phyloP scores from a whole-genome alignment of 2,888 invertebrate genomes.

The Argynnis bischoffii region DNA sequence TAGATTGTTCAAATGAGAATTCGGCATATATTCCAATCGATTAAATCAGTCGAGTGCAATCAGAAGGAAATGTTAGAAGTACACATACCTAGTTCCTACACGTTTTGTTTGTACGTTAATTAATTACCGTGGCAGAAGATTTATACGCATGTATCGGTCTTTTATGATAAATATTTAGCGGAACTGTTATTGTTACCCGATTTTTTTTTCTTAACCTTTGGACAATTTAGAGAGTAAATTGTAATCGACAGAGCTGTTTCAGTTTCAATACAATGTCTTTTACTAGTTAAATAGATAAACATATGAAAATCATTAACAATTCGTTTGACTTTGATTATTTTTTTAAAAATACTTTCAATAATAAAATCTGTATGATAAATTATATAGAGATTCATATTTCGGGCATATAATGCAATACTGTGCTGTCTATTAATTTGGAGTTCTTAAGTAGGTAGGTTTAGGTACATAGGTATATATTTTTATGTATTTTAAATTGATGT shows the following conservation, averaged over 20 bases:
- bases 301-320: too few species aligned
- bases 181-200: neutral
- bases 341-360: too few species aligned
- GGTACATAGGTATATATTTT: neutral
- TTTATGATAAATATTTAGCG: slow-evolving; percentile 1
- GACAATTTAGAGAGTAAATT: too few species aligned
- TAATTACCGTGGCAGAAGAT: slow-evolving; percentile 8
- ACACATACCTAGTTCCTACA: slow-evolving; percentile 13
- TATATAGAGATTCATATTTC: too few species aligned
- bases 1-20: slow-evolving; percentile 17
- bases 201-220: too few species aligned
- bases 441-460: too few species aligned
- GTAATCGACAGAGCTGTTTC: too few species aligned
- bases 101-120: slow-evolving; percentile 18
- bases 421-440: neutral
- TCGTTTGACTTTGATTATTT: too few species aligned
- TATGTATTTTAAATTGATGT: neutral
- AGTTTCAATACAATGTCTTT: too few species aligned
- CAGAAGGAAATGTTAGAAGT: slow-evolving; percentile 28
- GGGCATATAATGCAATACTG: neutral
- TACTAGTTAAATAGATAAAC: too few species aligned
- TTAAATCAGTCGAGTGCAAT: slow-evolving; percentile 27
- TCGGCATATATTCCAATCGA: slow-evolving; percentile 25
- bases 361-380: too few species aligned
- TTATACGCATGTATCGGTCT: neutral